These are phyloP conservation scores for Zaprionus obscuricornis DNA, from an alignment of 2,888 invertebrate species.

Conservation along the genomic window DNA sequence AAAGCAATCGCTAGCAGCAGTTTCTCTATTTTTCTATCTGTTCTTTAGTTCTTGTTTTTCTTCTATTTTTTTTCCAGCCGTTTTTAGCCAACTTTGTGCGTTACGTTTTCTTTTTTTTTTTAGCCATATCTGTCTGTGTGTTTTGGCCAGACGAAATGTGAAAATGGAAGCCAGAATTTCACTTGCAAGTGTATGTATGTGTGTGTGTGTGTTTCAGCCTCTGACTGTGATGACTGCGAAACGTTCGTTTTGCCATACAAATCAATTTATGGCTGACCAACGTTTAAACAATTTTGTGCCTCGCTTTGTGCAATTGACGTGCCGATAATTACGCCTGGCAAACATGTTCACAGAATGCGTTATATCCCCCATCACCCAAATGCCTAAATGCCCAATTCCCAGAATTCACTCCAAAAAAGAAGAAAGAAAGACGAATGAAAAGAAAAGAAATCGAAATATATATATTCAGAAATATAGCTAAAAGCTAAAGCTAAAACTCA, in stretches of 20 bases:
- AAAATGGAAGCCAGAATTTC: constrained; percentile 28
- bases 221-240: constrained; percentile 42
- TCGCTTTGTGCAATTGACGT: constrained; percentile 82
- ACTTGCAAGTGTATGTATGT: constrained; percentile 3
- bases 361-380: no score
- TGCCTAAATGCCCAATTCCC: no score
- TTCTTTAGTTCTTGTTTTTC: background rate
- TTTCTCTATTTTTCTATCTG: background rate
- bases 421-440: background rate
- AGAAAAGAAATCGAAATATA: background rate
- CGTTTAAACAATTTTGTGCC: constrained; percentile 70
- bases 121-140: background rate
- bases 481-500: no score
- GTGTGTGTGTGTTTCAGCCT: constrained; percentile 2
- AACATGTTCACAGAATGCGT: constrained; percentile 34
- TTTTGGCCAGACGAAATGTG: constrained; percentile 14
- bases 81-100: constrained; percentile 17
- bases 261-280: constrained; percentile 73
- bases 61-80: background rate
- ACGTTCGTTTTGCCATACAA: constrained; percentile 52
- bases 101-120: constrained; percentile 28
- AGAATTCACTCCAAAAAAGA: constrained; percentile 1
- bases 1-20: constrained; percentile 55
- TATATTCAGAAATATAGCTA: no score
- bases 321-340: constrained; percentile 80